Base-by-base conservation (phyloP, 2,888 invertebrate genomes). In the Andrena flavipes region DNA sequence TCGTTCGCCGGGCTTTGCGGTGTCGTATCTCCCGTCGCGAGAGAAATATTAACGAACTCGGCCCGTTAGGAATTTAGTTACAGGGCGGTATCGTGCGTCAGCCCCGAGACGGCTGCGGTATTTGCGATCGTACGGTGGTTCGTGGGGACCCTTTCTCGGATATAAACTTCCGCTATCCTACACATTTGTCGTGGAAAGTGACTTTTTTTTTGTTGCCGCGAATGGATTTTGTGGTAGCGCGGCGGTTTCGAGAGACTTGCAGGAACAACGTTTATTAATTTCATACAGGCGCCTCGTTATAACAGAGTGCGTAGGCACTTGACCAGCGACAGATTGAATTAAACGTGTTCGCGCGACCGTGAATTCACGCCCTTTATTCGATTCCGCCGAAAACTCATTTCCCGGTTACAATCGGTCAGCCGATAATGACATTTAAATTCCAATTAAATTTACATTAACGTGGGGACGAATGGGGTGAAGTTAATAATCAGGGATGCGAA, bases 301-400 rank as follows among this genome's bases (percentile, higher is more conserved):
- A 13, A 16, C 42, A 42, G 13, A 20, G 8, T 5, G 54, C 51
- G 51, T 54, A 54, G 20, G 20, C 20, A 54, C 54, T n/a, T 20
- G 20, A 20, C 49, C 65, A 35, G n/a, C 74, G 77, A 13, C 35
- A 67, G 73, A 77, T 67, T 73, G n/a, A 29, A 77, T 77, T 77
- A 29, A 59, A 73, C 56, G 26, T 29, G 48, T 26, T 30, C 59
- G 56, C 10, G 49, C 35, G 59, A 59, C 64, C 72, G 72, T 65
- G 73, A 76, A 76, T 77, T 60, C 49, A 51, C 49, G 65, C 30
- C 49, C 49, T 23, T 67, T n/a, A 48, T 77, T 73, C 74, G 49
- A 77, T 77, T 51, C 65, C 51, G 5, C 42, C 13, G 65, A 20
- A 13, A 29, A 23, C 35, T 49, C 48, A 65, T 49, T n/a, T 23